phyloP scores from a whole-genome alignment of 2,113 vertebrate genomes.

The Capreolus pygargus region DNA sequence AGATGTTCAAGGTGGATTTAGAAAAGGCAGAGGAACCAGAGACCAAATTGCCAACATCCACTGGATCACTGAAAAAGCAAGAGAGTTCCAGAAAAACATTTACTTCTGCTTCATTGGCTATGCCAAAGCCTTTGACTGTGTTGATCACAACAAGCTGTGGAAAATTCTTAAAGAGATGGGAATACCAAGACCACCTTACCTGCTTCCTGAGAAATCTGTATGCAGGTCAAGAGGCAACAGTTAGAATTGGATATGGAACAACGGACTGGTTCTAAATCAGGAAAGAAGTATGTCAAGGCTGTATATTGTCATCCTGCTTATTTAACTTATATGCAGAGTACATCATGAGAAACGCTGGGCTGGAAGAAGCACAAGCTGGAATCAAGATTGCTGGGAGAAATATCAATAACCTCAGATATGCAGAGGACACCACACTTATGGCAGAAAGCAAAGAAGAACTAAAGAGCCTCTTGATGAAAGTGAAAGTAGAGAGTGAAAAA shows the following conservation, averaged over 20 bases:
- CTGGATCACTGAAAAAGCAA: background rate
- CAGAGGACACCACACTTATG: background rate
- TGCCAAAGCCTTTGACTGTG: background rate
- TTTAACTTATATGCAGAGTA: background rate
- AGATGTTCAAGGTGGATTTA: background rate
- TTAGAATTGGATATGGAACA: background rate
- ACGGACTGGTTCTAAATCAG: background rate
- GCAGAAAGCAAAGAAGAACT: background rate
- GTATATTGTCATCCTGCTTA: background rate
- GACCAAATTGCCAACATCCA: background rate
- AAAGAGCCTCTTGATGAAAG: background rate
- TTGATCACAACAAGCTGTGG: background rate
- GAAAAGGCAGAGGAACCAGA: background rate
- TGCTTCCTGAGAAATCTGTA: background rate
- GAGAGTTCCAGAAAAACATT: background rate
- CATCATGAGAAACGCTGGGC: background rate
- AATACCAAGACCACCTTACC: background rate
- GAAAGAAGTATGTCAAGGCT: background rate
- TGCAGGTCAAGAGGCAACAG: background rate
- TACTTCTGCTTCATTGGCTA: background rate
- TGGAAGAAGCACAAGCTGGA: background rate
- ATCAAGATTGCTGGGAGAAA: background rate
- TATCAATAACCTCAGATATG: background rate
- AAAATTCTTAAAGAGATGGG: background rate
- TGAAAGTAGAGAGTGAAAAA: background rate